A percentile compares a stretch with the other conserved stretches of the same genome.
These are phyloP conservation scores for Dusona sp. DNA, from an alignment of 2,888 invertebrate genomes.

Conservation along the genomic window DNA sequence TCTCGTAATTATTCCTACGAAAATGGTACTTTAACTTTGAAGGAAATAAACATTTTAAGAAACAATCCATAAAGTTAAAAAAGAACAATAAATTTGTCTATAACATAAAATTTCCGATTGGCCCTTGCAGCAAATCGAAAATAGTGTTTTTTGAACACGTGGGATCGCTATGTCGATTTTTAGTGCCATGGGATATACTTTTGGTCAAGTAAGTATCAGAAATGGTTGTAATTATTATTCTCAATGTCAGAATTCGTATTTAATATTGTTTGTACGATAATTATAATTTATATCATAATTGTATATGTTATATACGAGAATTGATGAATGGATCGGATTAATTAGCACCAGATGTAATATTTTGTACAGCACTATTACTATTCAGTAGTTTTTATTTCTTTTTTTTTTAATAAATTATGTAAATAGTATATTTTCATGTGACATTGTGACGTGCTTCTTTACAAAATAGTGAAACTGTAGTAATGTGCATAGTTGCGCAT, in stretches of 20 bases:
- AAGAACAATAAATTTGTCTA: not conserved
- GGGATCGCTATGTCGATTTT: conserved; percentile 59
- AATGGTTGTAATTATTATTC: not conserved
- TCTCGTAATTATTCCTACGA: conserved; percentile 20
- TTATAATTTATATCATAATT: not conserved
- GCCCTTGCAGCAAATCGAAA: not conserved
- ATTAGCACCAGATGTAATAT: not conserved
- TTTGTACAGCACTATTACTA: not conserved
- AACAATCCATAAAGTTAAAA: not conserved
- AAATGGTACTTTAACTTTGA: not conserved
- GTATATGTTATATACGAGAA: not conserved
- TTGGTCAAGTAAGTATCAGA: conserved; percentile 75
- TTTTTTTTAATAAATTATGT: not conserved
- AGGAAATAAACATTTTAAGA: not conserved
- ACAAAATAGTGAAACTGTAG: not conserved
- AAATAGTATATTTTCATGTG: not conserved
- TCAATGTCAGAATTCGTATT: not conserved
- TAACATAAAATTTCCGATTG: not conserved
- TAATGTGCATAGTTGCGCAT: not conserved
- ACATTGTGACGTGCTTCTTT: not conserved
- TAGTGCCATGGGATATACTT: conserved; percentile 66
- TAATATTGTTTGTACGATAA: not conserved
- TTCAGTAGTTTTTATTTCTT: not conserved
- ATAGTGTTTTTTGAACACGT: conserved; percentile 54
- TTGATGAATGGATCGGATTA: not conserved